Conservation (phyloP, 2,797 vertebrate genomes). For the Clarias platycephalus region DNA sequence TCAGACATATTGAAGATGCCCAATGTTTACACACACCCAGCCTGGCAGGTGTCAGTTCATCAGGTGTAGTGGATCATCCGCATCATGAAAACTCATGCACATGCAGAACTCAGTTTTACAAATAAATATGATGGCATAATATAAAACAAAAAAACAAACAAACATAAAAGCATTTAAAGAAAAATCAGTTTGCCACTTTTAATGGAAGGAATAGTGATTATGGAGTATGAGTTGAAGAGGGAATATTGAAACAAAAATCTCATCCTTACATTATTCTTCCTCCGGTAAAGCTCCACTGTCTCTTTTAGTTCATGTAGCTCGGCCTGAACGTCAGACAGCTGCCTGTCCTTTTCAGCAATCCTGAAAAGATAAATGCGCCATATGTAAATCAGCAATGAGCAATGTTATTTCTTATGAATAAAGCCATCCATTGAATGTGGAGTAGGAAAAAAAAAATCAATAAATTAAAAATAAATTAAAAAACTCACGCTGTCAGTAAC, state of each 20-base stretch:
- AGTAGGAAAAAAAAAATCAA: constrained; percentile 2
- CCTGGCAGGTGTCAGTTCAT: constrained; percentile 4
- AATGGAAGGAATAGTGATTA: neutral
- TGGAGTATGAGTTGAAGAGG: neutral
- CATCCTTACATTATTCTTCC: constrained; percentile 93
- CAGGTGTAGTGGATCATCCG: neutral
- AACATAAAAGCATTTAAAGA: neutral
- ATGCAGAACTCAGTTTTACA: neutral
- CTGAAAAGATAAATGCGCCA: constrained; percentile 64
- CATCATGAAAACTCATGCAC: neutral
- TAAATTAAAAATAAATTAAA: constrained; percentile 34
- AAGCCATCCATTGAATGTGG: constrained; percentile 5
- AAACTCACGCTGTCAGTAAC: constrained; percentile 72
- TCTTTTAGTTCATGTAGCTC: constrained; percentile 83
- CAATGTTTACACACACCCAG: neutral
- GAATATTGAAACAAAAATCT: neutral
- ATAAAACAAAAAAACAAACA: no score
- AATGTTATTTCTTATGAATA: neutral
- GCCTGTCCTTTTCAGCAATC: constrained; percentile 83
- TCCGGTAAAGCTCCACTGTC: constrained; percentile 88
- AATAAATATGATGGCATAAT: neutral
- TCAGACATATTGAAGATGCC: neutral
- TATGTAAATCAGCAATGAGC: neutral
- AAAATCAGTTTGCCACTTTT: neutral
- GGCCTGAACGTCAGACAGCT: constrained; percentile 76